Base-by-base conservation (phyloP, 2,797 vertebrate species). In the Semotilus atromaculatus region DNA sequence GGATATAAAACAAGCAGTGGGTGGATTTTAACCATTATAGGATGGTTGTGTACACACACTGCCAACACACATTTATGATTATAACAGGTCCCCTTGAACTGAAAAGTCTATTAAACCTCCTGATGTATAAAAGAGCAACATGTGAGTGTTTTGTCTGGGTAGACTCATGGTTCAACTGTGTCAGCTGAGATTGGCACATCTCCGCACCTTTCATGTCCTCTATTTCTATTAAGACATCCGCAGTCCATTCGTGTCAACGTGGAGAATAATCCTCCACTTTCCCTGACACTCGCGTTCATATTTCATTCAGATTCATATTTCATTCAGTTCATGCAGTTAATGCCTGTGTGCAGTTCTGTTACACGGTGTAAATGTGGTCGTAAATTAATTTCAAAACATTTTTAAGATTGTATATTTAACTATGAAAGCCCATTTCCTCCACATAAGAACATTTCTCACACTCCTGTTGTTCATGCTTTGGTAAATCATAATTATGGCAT, bases 231-330 rank as follows among this genome's bases (percentile, higher is more conserved):
- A 72, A 60, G 43, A 43, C 18, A 31, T 72, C 10, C 11, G 14
- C 68, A 43, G n/a, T 71, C 10, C n/a, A 72, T 81, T 58, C 60
- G 36, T 38, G 51, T 60, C 79, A 16, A 70, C 23, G 48, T n/a
- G 45, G 64, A 55, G 31, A 80, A 53, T 53, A 19, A 51, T 3
- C 23, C 2, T 68, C 23, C 45, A 55, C 60, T 62, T 60, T 60
- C 58, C 58, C 58, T 60, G 58, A 6, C n/a, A 60, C 78, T 36
- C 45, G 8, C 21, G 14, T 23, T 51, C 62, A 67, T 67, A 51
- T 67, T 67, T 80, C 62, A 67, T 66, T 80, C 43, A 51, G 40
- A 48, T 51, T 66, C 43, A 67, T 67, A 51, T 67, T 67, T 51
- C 43, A 67, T 66, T 67, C 43, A 34, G 29, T 36, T 67, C 62